Conservation (phyloP, 2,113 vertebrate genomes). For the Macrotus californicus region DNA sequence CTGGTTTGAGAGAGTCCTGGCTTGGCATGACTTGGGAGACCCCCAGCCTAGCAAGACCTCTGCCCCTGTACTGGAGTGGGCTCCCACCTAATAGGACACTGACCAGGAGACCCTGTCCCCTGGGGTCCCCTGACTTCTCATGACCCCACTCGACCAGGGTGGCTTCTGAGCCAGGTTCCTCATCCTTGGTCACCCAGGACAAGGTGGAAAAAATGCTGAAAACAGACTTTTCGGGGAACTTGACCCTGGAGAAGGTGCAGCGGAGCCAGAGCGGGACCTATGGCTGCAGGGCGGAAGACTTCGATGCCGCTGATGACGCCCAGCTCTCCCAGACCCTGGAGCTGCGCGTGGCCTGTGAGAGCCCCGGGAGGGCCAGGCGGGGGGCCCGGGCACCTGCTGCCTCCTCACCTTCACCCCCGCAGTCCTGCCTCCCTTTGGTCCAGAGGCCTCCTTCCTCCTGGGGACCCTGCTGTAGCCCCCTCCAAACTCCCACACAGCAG, state of each 20-base stretch:
- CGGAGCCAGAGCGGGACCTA: constrained; percentile 79
- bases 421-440: neutral
- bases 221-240: constrained; percentile 33
- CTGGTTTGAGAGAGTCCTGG: neutral
- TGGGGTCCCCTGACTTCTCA: neutral
- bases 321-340: constrained; percentile 70
- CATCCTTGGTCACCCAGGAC: constrained; percentile 42
- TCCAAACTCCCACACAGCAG: neutral
- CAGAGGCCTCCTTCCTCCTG: too few species aligned
- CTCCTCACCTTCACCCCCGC: neutral
- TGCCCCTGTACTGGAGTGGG: neutral
- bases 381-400: accelerated
- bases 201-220: neutral
- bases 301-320: constrained; percentile 58
- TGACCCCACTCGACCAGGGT: neutral
- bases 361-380: accelerated
- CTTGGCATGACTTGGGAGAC: neutral
- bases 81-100: neutral
- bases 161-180: neutral
- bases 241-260: constrained; percentile 74
- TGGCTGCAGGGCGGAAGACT: constrained; percentile 81
- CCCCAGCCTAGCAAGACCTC: neutral
- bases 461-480: neutral
- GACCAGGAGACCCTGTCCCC: neutral
- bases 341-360: constrained; percentile 86